Conservation (phyloP, 2,797 vertebrate species). For the Alosa sapidissima region DNA sequence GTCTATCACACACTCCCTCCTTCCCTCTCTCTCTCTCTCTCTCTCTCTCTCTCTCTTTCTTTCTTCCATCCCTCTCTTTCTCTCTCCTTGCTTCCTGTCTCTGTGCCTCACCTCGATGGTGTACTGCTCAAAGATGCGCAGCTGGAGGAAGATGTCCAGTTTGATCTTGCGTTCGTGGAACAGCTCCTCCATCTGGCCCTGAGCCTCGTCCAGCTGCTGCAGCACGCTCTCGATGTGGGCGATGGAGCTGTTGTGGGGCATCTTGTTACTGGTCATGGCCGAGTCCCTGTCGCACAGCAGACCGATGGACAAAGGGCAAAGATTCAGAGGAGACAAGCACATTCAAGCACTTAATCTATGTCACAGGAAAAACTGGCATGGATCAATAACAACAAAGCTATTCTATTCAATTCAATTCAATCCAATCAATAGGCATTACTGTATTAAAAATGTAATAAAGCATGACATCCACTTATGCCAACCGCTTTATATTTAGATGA, state of each 20-base stretch:
- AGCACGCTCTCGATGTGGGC: constrained; percentile 93
- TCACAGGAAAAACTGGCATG: background rate
- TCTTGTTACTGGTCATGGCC: constrained; percentile 82
- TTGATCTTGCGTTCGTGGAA: constrained; percentile 96
- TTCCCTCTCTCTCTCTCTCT: background rate
- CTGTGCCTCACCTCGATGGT: constrained; percentile 50
- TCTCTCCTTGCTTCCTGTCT: background rate
- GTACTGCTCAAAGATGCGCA: constrained; percentile 95
- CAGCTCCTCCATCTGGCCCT: constrained; percentile 95
- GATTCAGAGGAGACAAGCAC: background rate
- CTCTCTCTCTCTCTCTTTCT: background rate
- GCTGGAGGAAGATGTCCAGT: constrained; percentile 92
- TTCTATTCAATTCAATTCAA: background rate
- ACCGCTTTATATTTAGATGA: background rate
- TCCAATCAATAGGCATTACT: background rate
- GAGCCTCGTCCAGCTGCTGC: constrained; percentile 94
- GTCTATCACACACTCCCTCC: background rate
- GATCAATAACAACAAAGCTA: background rate
- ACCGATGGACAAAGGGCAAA: background rate
- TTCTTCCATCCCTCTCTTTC: background rate
- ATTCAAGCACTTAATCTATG: background rate
- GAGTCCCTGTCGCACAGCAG: constrained; percentile 74
- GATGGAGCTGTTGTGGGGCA: constrained; percentile 93
- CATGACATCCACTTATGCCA: background rate
- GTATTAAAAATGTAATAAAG: background rate